Conservation (phyloP, 2,888 invertebrate genomes). For the Himalopsyche japonica region DNA sequence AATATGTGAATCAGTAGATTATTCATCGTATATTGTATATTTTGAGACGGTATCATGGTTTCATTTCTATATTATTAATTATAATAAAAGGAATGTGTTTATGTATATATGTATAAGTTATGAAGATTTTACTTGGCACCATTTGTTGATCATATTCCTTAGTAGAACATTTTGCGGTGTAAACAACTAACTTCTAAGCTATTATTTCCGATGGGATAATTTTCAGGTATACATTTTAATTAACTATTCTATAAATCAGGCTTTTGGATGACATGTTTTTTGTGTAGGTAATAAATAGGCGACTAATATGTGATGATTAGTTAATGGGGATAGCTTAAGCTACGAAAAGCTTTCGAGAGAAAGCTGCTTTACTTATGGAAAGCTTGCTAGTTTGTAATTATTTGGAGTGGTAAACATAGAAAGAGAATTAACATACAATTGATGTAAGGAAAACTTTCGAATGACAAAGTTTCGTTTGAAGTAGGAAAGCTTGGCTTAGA, state of each 20-base stretch:
- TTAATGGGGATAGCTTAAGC: not conserved
- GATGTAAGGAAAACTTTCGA: no score
- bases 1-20: no score
- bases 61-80: no score
- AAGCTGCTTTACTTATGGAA: not conserved
- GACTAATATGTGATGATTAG: not conserved
- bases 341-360: not conserved
- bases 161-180: not conserved
- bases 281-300: not conserved
- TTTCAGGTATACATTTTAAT: not conserved
- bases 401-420: no score
- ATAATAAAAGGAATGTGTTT: no score
- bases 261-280: not conserved
- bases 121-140: not conserved
- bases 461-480: no score
- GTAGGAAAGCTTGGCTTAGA: no score
- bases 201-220: not conserved
- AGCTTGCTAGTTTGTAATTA: not conserved
- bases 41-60: no score
- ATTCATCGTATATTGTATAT: no score
- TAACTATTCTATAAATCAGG: not conserved
- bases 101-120: no score
- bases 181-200: not conserved
- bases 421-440: no score
- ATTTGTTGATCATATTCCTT: not conserved